These are phyloP conservation scores for Trichacis sp. DNA, from an alignment of 2,888 invertebrate species.

Conservation along the genomic window DNA sequence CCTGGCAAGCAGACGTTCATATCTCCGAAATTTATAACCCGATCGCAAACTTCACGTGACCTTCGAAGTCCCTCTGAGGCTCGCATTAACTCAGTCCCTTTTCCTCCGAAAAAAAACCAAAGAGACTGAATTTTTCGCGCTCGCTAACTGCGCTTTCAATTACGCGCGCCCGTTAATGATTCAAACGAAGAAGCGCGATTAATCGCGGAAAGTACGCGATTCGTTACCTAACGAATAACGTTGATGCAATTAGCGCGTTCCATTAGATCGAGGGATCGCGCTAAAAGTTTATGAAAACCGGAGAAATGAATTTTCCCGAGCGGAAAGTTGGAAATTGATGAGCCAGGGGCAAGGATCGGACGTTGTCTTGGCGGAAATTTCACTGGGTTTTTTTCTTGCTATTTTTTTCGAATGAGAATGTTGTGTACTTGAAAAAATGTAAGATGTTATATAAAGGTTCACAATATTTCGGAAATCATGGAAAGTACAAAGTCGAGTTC, in stretches of 20 bases:
- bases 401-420: too few species aligned
- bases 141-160: neutral
- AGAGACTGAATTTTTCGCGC: neutral
- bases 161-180: neutral
- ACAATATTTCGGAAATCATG: too few species aligned
- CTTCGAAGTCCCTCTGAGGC: conserved; percentile 22
- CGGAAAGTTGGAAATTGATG: neutral
- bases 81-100: conserved; percentile 26
- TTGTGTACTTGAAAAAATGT: too few species aligned
- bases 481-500: too few species aligned
- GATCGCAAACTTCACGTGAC: conserved; percentile 39
- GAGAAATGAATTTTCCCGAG: neutral
- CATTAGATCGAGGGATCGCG: neutral
- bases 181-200: neutral
- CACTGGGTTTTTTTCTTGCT: too few species aligned
- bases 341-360: neutral
- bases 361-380: neutral
- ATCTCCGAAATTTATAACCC: conserved; percentile 39
- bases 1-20: conserved; percentile 38
- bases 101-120: too few species aligned
- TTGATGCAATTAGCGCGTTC: neutral
- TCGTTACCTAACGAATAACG: neutral
- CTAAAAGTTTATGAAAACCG: neutral
- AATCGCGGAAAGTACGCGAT: neutral
- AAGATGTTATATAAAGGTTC: too few species aligned